Conservation (phyloP, 2,888 invertebrate genomes). For the Trachelus iudaicus region DNA sequence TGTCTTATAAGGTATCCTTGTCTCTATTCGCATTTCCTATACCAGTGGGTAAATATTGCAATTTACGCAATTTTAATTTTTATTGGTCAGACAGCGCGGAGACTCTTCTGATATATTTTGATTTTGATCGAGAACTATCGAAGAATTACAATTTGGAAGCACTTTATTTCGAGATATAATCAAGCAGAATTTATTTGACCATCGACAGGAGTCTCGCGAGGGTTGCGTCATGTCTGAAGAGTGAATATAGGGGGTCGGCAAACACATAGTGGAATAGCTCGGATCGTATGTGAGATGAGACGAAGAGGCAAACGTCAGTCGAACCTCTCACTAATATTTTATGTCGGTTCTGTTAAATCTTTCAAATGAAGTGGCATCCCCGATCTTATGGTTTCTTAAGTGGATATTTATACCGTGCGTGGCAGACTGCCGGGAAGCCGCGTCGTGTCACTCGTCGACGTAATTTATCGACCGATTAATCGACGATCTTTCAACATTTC, state of each 20-base stretch:
- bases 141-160: neutral
- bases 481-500: neutral
- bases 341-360: slow-evolving; percentile 26
- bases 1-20: neutral
- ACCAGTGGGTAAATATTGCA: neutral
- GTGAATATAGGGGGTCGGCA: neutral
- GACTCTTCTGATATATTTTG: neutral
- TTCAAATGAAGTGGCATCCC: slow-evolving; percentile 28
- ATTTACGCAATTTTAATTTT: neutral
- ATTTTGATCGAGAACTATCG: neutral
- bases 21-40: neutral
- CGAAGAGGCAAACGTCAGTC: neutral
- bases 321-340: slow-evolving; percentile 27
- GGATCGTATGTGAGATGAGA: neutral
- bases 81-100: neutral
- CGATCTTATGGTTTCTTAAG: slow-evolving; percentile 24
- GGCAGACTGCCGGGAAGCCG: slow-evolving; percentile 3
- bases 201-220: slow-evolving; percentile 43
- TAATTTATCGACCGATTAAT: slow-evolving; percentile 2
- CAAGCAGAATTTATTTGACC: slow-evolving; percentile 48
- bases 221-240: slow-evolving; percentile 28
- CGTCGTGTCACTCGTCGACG: slow-evolving; percentile 1
- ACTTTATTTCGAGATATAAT: slow-evolving; percentile 19
- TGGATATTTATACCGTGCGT: slow-evolving; percentile 22
- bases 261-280: neutral